Conservation (phyloP, 2,797 vertebrate genomes). For the Brachymystax lenok region DNA sequence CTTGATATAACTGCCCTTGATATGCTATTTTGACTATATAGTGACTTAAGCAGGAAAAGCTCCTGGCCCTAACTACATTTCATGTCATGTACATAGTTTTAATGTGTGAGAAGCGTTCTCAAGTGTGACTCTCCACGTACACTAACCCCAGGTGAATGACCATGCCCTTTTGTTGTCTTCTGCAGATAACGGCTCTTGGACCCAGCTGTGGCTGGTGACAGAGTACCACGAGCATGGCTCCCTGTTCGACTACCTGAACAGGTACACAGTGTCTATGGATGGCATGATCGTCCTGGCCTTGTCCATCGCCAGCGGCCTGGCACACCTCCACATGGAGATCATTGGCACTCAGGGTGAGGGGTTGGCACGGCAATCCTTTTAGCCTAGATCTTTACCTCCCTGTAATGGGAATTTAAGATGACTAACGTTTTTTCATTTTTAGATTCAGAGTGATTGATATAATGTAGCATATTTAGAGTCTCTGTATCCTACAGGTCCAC, state of each 20-base stretch:
- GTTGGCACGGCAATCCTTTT: background rate
- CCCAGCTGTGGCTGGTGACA: slow-evolving; percentile 96
- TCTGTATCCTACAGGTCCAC: background rate
- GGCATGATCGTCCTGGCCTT: slow-evolving; percentile 84
- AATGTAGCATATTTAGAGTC: no score
- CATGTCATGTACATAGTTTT: slow-evolving; percentile 6
- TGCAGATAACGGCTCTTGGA: slow-evolving; percentile 94
- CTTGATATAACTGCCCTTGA: no score
- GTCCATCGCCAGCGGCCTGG: slow-evolving; percentile 89
- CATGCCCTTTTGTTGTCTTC: slow-evolving; percentile 13
- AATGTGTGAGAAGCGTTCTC: background rate
- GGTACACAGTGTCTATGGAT: slow-evolving; percentile 83
- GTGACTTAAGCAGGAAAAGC: no score
- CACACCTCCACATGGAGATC: slow-evolving; percentile 98
- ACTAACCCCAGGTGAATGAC: background rate
- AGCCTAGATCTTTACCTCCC: background rate
- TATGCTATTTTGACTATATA: no score
- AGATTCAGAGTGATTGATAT: no score
- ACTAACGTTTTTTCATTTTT: no score
- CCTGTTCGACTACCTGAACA: slow-evolving; percentile 92
- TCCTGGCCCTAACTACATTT: no score
- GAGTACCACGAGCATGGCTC: slow-evolving; percentile 96
- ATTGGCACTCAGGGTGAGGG: slow-evolving; percentile 90
- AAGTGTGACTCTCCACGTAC: background rate
- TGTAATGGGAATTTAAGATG: no score